A percentile compares a stretch with the other conserved stretches of the same genome.
Evolutionary conservation across 2,113 vertebrate genomes (phyloP).

Genomic region (Xenotilapia flavipinnis): DNA sequence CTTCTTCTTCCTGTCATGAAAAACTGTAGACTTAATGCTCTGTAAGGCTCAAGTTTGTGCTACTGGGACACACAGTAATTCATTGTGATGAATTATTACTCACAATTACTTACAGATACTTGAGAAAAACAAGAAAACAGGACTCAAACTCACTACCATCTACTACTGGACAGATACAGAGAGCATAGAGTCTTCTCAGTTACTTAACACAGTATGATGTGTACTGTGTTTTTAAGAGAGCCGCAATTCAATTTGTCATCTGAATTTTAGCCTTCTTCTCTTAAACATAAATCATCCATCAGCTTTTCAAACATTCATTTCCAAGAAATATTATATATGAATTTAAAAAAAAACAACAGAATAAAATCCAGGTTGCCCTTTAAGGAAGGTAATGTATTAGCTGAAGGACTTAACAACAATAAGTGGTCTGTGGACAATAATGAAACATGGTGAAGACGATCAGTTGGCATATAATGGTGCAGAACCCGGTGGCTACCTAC

Average conservation of each 20-base stretch:
- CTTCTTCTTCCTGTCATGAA: not conserved
- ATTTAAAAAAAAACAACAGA: accelerated
- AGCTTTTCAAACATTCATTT: not conserved
- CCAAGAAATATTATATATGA: not conserved
- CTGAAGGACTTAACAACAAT: not conserved
- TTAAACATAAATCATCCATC: not conserved
- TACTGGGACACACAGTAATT: not conserved
- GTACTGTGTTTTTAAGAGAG: not conserved
- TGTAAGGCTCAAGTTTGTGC: not conserved
- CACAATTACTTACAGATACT: not conserved
- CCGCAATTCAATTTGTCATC: not conserved
- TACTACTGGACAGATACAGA: not conserved
- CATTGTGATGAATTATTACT: not conserved
- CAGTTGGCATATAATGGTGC: not conserved
- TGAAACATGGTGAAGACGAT: not conserved
- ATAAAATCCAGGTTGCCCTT: not conserved
- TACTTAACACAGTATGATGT: not conserved
- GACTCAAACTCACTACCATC: not conserved
- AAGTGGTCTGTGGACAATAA: not conserved
- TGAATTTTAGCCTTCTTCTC: not conserved
- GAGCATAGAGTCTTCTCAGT: not conserved
- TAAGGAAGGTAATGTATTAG: not conserved
- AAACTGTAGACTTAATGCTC: not conserved
- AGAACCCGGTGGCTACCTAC: not conserved
- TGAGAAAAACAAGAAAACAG: not conserved